Base-by-base conservation (phyloP, 2,113 vertebrate genomes). In the Tetraodon nigroviridis region DNA sequence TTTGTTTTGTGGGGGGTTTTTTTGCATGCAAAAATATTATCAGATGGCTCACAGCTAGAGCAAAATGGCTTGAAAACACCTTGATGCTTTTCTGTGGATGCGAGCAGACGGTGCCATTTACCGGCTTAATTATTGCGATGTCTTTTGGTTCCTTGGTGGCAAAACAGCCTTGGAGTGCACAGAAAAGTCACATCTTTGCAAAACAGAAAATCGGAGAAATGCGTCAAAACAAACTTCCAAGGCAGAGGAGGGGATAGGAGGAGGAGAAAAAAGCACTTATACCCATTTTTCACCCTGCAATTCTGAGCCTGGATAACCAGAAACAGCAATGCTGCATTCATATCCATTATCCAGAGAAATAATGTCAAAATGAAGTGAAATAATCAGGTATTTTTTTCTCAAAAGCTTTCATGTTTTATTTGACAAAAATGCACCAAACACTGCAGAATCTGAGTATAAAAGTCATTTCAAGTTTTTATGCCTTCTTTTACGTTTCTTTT, bases 201-300 rank as follows among this genome's bases (percentile, higher is more conserved):
- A 61, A n/a, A 8, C 58, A 12, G 56, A 64, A 68, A 27, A 46
- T 18, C n/a, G 32, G 75, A 68, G 65, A 63, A 61, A 70, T 56
- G 41, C 56, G 56, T 69, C 75, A 76, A 57, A 57, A 54, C 14
- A 45, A 41, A 7, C 19, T 49, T 60, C 69, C 6, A 46, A 57
- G 57, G 22, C 17, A 32, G 46, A 37, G 32, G 7, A 27, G 5
- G 24, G 4, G 24, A n/a, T 27, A 6, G 24, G 24, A 27, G 24
- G 4, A 6, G 24, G 32, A 12, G 1, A 37, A 11, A 37, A 37
- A 37, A 37, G 11, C 32, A 37, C 1, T 37, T 37, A 37, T 37
- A 11, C 1, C 12, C 32, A 37, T 37, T 37, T 37, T 37, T 37
- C 32, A 11, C 32, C 10, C 8, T 3, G 3, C 11, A 8, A 37